Evolutionary conservation across 2,888 invertebrate genomes (phyloP), one percentile per base, ranked within the genome.

Genomic region (Parascotia fuliginaria): DNA sequence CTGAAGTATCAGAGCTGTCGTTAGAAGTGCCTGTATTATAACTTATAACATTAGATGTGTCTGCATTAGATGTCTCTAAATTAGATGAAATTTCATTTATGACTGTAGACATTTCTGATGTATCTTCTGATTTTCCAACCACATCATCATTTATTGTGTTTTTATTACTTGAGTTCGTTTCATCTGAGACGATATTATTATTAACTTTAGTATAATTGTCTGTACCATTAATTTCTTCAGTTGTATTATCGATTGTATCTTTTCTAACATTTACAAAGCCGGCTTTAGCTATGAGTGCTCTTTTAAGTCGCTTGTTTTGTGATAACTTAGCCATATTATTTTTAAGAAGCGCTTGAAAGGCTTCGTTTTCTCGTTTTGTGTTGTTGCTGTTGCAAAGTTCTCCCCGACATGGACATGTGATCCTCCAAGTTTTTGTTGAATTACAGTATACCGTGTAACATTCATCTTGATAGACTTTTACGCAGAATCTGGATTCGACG

Each of bases 401-500:
- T 1, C 89, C 90, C 1, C 77, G 81, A 57, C 92, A 92, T 0
- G 92, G 87, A 51, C 92, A 92, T 0, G 83, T 86, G 81, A 90
- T 87, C 29, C 84, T 83, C 87, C 86, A 89, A 0, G 81, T 85
- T 45, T 77, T 83, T 1, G 87, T 86, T 0, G 90, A 78, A 69
- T 88, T 89, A 68, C 92, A 92, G 62, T 80, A 91, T 16, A 85
- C 57, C 1, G 85, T 76, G 61, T 89, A 90, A 70, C 91, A 92
- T 71, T 90, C 90, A 49, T 91, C 89, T 78, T 89, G 89, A 52
- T 92, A 89, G 11, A 87, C 66, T 61, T 90, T 91, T 7, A 89
- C 88, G 63, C 92, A 92, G 56, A 83, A 78, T 63, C 90, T 81
- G 16, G 91, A 91, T 55, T 89, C 90, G 3, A 75, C 60, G 65